Base-by-base conservation (phyloP, 2,888 invertebrate genomes). In the Epinotia demarniana region DNA sequence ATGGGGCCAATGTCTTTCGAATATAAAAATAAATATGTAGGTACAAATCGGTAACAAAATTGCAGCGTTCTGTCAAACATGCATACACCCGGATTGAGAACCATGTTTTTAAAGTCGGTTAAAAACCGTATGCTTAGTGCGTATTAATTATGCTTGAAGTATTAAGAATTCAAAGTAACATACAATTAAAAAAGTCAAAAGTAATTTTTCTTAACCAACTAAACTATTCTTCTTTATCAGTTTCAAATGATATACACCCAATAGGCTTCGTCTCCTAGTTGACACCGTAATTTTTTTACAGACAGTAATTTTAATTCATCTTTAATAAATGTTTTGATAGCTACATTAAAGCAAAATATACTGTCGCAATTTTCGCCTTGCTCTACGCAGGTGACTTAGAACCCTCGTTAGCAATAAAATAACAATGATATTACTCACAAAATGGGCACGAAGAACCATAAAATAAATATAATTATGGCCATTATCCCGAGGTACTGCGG, bases 401-500 rank as follows among this genome's bases (percentile, higher is more conserved):
- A 67, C 75, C 75, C 75, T 75, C 75, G 75, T 75, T 75, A 72
- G 75, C 75, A 75, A 75, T 75, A 72, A 69, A 77, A 77, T 75
- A 71, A 74, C 69, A 73, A 74, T 77, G 66, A 69, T 80, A 83
- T 85, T 89, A 93, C 95, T 95, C 89, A 96, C 96, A 95, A 93
- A 84, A 95, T 88, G 83, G 95, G 94, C 81, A 96, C 92, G 84
- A 96, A 91, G 83, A 95, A 93, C 96, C 96, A 96, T 83, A 96
- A 92, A 83, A 95, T 88, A 87, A 96, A 95, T 85, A 96, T 92
- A 82, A 96, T 91, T 79, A 95, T 95, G 66, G 95, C 93, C 90
- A 95, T 95, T 83, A 96, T 95, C 79, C 95, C 95, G 83, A 95
- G 95, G 95, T 96, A 96, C 85, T 95, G 95, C 6, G 95, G 95